Evolutionary conservation across 2,888 invertebrate genomes (phyloP), one percentile per base, ranked within the genome.

Genomic region (Eupithecia inturbata): DNA sequence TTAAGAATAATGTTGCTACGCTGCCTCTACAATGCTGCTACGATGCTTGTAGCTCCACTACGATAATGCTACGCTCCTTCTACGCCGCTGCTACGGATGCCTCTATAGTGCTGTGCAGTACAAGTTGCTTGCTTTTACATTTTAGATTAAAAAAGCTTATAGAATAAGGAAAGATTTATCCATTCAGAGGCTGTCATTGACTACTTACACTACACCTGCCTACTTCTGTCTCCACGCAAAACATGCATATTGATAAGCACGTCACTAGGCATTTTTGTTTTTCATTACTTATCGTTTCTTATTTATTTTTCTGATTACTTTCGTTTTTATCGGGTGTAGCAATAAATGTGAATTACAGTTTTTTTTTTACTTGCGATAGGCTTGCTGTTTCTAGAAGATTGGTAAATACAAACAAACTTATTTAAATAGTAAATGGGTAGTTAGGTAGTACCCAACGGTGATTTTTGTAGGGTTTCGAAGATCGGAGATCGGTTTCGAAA

Each of bases 211-310:
- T n/a, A n/a, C 22, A 57, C 26, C 57, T 62, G 19, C 45, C 19
- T 62, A 62, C 62, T 62, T 16, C 19, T 62, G 62, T 62, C 19
- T 31, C 62, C 31, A 62, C 31, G 62, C 62, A 31, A 31, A 60
- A 16, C 3, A 19, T 62, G 19, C 49, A 22, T 53, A 57, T 3
- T 62, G 62, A 31, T 31, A 62, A 19, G 19, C 62, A 14, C 22
- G 57, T 26, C 57, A 53, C 60, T 3, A 22, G 14, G 28, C 28
- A 1, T 62, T 62, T 16, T 62, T 62, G 62, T 62, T 62, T 57
- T 57, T 57, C 57, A 57, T 57, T 14, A 57, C 22, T 57, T 57
- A 22, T 26, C 26, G 26, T 57, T 26, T 14, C 36, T 7, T 36
- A 36, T n/a, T n/a, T n/a, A n/a, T n/a, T n/a, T n/a, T n/a, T n/a